A percentile compares a stretch with the other conserved stretches of the same genome.
These are phyloP conservation scores for Plutomurus gul DNA, from an alignment of 1,140 invertebrate species.

Conservation along the genomic window DNA sequence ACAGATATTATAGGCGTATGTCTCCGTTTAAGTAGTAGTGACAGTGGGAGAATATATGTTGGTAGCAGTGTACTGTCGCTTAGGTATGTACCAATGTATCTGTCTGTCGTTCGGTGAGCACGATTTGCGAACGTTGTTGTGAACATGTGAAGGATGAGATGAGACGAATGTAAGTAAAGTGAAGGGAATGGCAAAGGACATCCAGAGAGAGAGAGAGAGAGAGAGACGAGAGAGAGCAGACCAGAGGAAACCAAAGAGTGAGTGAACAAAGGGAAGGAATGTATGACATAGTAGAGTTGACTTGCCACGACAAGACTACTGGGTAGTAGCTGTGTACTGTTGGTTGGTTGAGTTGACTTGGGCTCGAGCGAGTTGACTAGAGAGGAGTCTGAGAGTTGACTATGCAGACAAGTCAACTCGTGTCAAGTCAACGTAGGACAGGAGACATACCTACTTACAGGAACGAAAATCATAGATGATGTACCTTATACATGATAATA, in stretches of 20 bases:
- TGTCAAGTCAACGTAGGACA: constrained; percentile 19
- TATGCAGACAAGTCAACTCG: constrained; percentile 4
- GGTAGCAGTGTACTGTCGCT: too few species aligned
- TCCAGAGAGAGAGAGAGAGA: background rate
- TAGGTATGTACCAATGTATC: too few species aligned
- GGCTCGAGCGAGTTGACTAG: background rate
- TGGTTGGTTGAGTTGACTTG: background rate
- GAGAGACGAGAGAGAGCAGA: background rate
- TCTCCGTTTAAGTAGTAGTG: too few species aligned
- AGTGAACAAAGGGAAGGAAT: constrained; percentile 24
- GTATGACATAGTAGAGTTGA: background rate
- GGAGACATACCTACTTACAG: constrained; percentile 7
- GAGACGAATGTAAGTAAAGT: background rate
- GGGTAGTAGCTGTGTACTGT: background rate
- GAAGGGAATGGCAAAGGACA: background rate
- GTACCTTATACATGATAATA: constrained; percentile 22
- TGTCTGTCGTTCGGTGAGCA: too few species aligned
- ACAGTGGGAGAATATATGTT: too few species aligned
- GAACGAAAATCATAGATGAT: constrained; percentile 8
- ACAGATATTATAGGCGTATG: too few species aligned
- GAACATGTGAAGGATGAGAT: background rate
- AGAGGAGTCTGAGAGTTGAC: background rate
- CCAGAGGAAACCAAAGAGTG: background rate
- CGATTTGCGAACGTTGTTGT: too few species aligned
- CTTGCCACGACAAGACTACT: background rate